Conservation (phyloP, 2,888 invertebrate species). For the Choristoneura rosaceana region DNA sequence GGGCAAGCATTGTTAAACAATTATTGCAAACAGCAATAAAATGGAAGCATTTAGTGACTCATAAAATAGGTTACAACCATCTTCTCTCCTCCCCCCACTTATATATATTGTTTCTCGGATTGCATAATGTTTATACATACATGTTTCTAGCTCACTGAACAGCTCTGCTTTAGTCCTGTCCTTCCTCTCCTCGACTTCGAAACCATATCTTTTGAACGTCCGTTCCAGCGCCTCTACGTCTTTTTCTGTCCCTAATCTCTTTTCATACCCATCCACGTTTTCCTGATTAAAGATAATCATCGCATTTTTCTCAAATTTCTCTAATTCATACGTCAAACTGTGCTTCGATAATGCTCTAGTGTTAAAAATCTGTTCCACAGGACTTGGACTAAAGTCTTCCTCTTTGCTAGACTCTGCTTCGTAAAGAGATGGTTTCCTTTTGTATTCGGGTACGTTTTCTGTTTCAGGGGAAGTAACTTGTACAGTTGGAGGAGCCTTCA, state of each 20-base stretch:
- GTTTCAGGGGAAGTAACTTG: conserved; percentile 19
- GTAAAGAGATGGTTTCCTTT: not conserved
- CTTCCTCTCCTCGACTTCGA: conserved; percentile 30
- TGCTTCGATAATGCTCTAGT: conserved; percentile 28
- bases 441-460: conserved; percentile 22
- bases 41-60: too few relatives aligned
- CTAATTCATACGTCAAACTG: conserved; percentile 38
- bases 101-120: not conserved
- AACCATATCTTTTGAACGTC: conserved; percentile 32
- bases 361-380: conserved; percentile 23
- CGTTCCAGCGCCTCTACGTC: conserved; percentile 30
- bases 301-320: conserved; percentile 41
- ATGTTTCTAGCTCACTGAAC: conserved; percentile 25
- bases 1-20: too few relatives aligned
- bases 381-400: conserved; percentile 16
- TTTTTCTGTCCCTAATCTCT: conserved; percentile 34
- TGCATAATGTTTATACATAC: conserved; percentile 26
- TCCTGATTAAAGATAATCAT: conserved; percentile 43
- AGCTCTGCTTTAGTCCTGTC: conserved; percentile 28
- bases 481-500: conserved; percentile 26
- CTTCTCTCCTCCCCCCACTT: not conserved
- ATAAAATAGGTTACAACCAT: not conserved
- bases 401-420: conserved; percentile 19
- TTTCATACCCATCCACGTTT: conserved; percentile 30
- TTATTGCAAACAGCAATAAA: too few relatives aligned